Conservation (phyloP, 2,888 invertebrate species). For the Heliconius aoede region DNA sequence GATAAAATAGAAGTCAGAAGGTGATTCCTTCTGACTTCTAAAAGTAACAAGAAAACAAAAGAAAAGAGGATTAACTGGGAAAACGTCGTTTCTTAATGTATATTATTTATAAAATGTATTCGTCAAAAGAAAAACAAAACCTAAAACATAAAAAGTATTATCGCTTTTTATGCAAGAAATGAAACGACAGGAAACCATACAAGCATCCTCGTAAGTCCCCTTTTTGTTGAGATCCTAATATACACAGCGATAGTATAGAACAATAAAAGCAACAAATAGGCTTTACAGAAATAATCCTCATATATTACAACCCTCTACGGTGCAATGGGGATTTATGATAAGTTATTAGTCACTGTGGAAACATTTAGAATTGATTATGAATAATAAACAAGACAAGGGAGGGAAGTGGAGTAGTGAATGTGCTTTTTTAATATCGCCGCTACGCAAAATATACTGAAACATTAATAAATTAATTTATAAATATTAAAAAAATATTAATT, state of each 20-base stretch:
- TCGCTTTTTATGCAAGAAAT: conserved; percentile 28
- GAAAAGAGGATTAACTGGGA: conserved; percentile 10
- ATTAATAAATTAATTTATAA: conserved; percentile 19
- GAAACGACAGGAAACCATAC: conserved; percentile 30
- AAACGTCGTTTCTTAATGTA: conserved; percentile 1
- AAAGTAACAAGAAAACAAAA: conserved; percentile 6
- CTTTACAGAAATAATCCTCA: conserved; percentile 69
- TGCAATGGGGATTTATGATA: conserved; percentile 77
- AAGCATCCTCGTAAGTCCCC: conserved; percentile 43
- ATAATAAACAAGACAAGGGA: conserved; percentile 77
- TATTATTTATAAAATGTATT: conserved; percentile 16
- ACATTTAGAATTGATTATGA: conserved; percentile 78
- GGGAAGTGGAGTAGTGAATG: conserved; percentile 60
- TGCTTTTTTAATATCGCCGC: conserved; percentile 26
- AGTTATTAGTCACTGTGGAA: conserved; percentile 78
- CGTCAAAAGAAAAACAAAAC: conserved; percentile 9
- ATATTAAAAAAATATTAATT: not conserved
- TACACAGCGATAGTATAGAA: conserved; percentile 47
- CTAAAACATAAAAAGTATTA: conserved; percentile 19
- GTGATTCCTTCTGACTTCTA: not conserved
- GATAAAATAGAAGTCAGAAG: not conserved
- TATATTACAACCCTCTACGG: conserved; percentile 76
- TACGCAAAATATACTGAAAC: conserved; percentile 7
- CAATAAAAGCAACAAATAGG: conserved; percentile 62
- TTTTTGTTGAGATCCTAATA: conserved; percentile 48